Conservation (phyloP, 2,888 invertebrate genomes). For the Euphydryas editha region DNA sequence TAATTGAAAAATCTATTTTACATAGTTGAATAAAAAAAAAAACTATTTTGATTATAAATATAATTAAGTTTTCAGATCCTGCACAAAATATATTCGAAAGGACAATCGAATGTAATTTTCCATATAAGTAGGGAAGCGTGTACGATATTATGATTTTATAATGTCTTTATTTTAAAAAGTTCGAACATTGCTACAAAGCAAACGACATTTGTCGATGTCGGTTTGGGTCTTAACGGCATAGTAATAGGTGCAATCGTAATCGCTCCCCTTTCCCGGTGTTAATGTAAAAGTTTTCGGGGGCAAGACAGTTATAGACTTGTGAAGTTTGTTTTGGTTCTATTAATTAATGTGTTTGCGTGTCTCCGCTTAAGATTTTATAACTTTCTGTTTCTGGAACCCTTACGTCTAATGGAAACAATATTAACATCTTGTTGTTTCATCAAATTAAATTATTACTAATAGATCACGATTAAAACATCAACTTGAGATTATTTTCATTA, state of each 20-base stretch:
- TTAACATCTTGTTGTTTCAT: slow-evolving; percentile 26
- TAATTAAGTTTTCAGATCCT: too few species aligned
- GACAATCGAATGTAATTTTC: too few species aligned
- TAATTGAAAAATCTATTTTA: too few species aligned
- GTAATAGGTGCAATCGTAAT: slow-evolving; percentile 71
- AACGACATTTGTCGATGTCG: slow-evolving; percentile 39
- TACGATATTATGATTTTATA: slow-evolving; percentile 13
- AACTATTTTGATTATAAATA: too few species aligned
- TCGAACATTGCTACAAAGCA: slow-evolving; percentile 34
- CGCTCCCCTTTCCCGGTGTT: slow-evolving; percentile 64
- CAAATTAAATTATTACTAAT: slow-evolving; percentile 5
- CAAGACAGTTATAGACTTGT: slow-evolving; percentile 65
- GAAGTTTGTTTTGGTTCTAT: slow-evolving; percentile 76
- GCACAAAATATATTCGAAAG: too few species aligned
- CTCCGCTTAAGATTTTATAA: slow-evolving; percentile 60
- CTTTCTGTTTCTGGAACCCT: slow-evolving; percentile 46
- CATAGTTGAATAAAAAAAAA: too few species aligned
- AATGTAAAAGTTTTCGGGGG: slow-evolving; percentile 75
- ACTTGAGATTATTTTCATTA: neutral
- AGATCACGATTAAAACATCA: neutral
- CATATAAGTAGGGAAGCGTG: neutral
- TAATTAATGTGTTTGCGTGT: slow-evolving; percentile 79
- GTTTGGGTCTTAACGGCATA: slow-evolving; percentile 40
- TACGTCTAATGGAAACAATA: slow-evolving; percentile 34
- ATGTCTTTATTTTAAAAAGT: slow-evolving; percentile 32